phyloP scores from a whole-genome alignment of 2,888 invertebrate species.

The Aphodius sticticus region DNA sequence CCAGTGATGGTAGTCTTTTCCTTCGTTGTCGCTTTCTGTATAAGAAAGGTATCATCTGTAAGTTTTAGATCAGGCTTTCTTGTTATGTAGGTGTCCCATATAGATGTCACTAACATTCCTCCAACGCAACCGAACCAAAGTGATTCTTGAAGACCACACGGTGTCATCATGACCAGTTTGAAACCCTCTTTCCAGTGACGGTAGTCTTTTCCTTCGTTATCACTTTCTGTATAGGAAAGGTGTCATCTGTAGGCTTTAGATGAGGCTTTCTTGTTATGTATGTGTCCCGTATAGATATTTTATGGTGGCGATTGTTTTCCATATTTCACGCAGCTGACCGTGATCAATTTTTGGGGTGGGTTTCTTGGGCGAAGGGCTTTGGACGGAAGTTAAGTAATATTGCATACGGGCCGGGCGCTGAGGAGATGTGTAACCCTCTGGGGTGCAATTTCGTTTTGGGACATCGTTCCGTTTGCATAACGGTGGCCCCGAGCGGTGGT shows the following conservation, averaged over 20 bases:
- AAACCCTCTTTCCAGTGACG: neutral
- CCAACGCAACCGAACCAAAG: neutral
- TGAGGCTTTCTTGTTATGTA: neutral
- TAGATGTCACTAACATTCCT: neutral
- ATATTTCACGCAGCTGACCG: neutral
- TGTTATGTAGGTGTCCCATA: neutral
- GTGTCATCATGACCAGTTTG: neutral
- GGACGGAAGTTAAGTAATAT: constrained; percentile 48
- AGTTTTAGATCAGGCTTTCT: too few relatives aligned
- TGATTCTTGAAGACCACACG: neutral
- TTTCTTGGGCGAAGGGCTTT: constrained; percentile 15
- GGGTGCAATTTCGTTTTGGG: constrained; percentile 54
- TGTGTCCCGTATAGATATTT: constrained; percentile 7
- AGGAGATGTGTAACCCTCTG: constrained; percentile 36
- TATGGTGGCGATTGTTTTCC: neutral
- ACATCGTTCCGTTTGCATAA: constrained; percentile 52
- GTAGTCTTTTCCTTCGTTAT: neutral
- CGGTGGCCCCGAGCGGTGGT: constrained; percentile 52
- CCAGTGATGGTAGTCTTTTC: too few relatives aligned
- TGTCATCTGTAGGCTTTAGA: too few relatives aligned
- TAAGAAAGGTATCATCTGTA: too few relatives aligned
- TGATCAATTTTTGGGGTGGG: neutral
- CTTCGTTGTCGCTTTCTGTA: too few relatives aligned
- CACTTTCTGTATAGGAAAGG: too few relatives aligned
- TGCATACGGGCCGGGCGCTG: constrained; percentile 37